Conservation (phyloP, 2,797 vertebrate species). For the Anabacerthia variegaticeps region DNA sequence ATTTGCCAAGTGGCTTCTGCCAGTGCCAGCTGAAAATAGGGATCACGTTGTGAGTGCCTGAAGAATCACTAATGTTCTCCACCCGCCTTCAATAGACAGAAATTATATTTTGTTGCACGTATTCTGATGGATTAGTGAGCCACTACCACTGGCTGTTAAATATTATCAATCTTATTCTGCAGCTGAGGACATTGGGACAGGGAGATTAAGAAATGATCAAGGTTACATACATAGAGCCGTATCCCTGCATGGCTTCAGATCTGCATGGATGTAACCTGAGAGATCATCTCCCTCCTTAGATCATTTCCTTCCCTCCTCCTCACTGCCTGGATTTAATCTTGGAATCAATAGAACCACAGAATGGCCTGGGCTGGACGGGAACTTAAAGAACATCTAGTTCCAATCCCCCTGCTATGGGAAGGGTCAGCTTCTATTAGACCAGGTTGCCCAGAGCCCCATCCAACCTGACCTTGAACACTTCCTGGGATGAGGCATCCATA, state of each 20-base stretch:
- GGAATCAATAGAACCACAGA: not conserved
- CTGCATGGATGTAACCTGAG: not conserved
- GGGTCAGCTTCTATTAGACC: not conserved
- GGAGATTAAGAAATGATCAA: not conserved
- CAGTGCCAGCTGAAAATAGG: not conserved
- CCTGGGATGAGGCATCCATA: not conserved
- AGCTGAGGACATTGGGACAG: not conserved
- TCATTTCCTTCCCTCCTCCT: not conserved
- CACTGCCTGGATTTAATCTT: not conserved
- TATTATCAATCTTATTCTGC: not conserved
- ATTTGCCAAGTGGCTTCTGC: not conserved
- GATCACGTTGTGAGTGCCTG: not conserved
- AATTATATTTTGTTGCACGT: not conserved
- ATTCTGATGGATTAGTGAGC: not conserved
- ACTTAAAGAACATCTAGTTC: not conserved
- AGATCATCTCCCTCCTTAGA: not conserved
- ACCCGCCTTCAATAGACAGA: not conserved
- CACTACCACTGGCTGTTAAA: not conserved
- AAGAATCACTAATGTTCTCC: not conserved
- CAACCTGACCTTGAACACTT: accelerated
- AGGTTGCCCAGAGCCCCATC: not conserved
- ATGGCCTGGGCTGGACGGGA: not conserved
- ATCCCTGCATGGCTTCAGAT: not conserved
- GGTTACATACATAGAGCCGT: not conserved
- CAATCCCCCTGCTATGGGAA: accelerated